A percentile compares a stretch with the other conserved stretches of the same genome.
These are phyloP conservation scores for Caenorhabditis doughertyi DNA, from an alignment of 2,888 invertebrate species.

Conservation along the genomic window DNA sequence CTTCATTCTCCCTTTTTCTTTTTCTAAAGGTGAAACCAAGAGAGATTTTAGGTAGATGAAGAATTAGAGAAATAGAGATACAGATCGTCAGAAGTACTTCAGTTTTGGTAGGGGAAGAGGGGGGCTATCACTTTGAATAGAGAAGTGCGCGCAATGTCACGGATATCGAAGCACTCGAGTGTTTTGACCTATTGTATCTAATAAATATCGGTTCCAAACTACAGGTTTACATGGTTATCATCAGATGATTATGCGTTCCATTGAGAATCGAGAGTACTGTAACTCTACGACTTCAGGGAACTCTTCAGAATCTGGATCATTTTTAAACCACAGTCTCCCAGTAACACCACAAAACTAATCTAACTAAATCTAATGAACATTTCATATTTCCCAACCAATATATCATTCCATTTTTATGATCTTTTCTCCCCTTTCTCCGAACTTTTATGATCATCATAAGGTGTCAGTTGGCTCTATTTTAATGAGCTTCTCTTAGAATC, in stretches of 20 bases:
- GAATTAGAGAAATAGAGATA: constrained; percentile 5
- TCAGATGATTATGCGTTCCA: not conserved
- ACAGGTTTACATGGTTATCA: not conserved
- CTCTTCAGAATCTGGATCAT: too few species aligned
- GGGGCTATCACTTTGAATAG: constrained; percentile 23
- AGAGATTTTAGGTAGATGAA: constrained; percentile 1
- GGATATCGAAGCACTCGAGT: constrained; percentile 51
- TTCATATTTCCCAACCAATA: constrained; percentile 11
- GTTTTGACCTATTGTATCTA: constrained; percentile 39
- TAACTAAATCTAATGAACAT: not conserved
- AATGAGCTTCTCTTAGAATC: not conserved
- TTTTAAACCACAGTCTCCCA: not conserved
- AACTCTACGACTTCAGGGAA: not conserved
- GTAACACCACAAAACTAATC: too few species aligned
- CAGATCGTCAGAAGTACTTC: constrained; percentile 26
- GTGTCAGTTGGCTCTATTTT: constrained; percentile 29
- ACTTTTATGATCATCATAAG: constrained; percentile 32
- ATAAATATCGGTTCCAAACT: constrained; percentile 17
- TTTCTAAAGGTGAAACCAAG: not conserved
- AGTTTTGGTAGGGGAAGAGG: not conserved
- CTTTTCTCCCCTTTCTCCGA: not conserved
- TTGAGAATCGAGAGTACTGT: not conserved
- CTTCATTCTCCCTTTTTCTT: not conserved
- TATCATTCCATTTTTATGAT: constrained; percentile 34
- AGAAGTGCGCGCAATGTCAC: constrained; percentile 43